phyloP scores from a whole-genome alignment of 2,888 invertebrate species.

The Iphiclides podalirius region DNA sequence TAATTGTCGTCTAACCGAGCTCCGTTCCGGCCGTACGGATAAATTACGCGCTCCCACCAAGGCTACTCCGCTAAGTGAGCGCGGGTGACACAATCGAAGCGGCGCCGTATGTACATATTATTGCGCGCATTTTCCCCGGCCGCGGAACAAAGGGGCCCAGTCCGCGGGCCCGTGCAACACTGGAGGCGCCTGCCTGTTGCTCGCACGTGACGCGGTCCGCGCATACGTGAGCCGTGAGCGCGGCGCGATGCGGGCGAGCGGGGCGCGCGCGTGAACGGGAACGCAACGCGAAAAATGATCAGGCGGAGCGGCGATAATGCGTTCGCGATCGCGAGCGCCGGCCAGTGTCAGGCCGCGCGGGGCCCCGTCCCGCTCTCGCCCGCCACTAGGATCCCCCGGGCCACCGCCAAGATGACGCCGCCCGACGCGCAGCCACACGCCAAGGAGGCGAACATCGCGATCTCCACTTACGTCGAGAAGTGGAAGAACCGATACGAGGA shows the following conservation, averaged over 20 bases:
- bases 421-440: slow-evolving; percentile 72
- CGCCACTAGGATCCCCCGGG: slow-evolving; percentile 73
- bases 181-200: slow-evolving; percentile 70
- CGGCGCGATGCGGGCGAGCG: slow-evolving; percentile 62
- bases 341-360: slow-evolving; percentile 73
- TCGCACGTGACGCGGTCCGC: slow-evolving; percentile 58
- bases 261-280: slow-evolving; percentile 68
- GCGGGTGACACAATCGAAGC: slow-evolving; percentile 48
- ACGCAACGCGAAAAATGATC: slow-evolving; percentile 76
- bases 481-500: slow-evolving; percentile 87
- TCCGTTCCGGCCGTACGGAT: slow-evolving; percentile 31
- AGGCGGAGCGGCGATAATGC: slow-evolving; percentile 79
- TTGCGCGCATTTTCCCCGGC: slow-evolving; percentile 63
- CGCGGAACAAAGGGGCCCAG: slow-evolving; percentile 68
- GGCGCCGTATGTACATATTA: slow-evolving; percentile 44
- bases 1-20: slow-evolving; percentile 51
- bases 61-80: slow-evolving; percentile 52
- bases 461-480: slow-evolving; percentile 75
- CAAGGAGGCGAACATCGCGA: slow-evolving; percentile 71
- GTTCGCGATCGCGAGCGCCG: slow-evolving; percentile 76
- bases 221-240: slow-evolving; percentile 64
- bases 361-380: slow-evolving; percentile 69
- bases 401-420: slow-evolving; percentile 77
- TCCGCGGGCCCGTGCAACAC: slow-evolving; percentile 45
- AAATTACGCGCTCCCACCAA: slow-evolving; percentile 42